phyloP scores from a whole-genome alignment of 2,113 vertebrate species.

The Chionomys nivalis region DNA sequence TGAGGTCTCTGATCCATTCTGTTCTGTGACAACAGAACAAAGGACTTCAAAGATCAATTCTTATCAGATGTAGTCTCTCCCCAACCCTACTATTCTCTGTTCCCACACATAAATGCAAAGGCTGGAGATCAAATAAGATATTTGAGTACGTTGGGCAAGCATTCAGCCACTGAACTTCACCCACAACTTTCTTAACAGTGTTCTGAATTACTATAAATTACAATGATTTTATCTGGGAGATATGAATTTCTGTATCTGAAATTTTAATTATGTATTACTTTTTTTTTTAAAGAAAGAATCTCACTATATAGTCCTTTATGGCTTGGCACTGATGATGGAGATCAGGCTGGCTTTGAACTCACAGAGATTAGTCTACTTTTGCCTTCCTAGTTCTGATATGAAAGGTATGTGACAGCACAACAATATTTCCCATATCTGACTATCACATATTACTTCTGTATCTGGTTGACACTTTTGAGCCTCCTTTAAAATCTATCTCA shows the following conservation, averaged over 20 bases:
- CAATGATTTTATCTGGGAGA: background rate
- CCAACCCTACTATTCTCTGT: background rate
- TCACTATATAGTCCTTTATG: background rate
- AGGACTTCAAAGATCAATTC: background rate
- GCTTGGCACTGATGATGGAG: background rate
- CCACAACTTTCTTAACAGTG: background rate
- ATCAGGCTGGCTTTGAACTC: background rate
- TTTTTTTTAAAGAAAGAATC: background rate
- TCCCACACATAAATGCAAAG: background rate
- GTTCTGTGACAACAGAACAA: background rate
- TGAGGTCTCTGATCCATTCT: too few relatives aligned
- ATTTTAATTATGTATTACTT: background rate
- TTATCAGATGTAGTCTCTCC: background rate
- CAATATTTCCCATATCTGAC: background rate
- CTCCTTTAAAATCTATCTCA: slow-evolving; percentile 19
- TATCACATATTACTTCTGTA: background rate
- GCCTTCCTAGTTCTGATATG: too few relatives aligned
- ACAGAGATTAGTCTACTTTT: background rate
- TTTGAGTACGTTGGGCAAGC: background rate
- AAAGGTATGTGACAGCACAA: background rate
- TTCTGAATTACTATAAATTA: background rate
- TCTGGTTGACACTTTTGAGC: background rate
- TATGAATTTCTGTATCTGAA: background rate
- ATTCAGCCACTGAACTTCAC: background rate
- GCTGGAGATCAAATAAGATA: background rate